Conservation (phyloP, 2,113 vertebrate genomes). For the Brachypteracias leptosomus region DNA sequence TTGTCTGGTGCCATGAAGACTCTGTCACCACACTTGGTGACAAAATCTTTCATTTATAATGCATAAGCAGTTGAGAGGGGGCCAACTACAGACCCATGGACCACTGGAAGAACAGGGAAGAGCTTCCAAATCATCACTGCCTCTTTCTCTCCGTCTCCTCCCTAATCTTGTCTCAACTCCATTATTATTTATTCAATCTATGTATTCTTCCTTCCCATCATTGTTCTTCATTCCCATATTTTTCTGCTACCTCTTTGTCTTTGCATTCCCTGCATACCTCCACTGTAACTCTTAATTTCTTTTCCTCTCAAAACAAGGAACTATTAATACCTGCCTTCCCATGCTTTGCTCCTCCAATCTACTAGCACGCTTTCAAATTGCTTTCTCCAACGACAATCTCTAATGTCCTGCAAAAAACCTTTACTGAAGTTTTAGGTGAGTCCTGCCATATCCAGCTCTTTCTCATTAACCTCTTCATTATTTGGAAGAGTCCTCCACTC, state of each 20-base stretch:
- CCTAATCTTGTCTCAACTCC: not conserved
- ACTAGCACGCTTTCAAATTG: not conserved
- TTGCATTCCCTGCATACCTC: not conserved
- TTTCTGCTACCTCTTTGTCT: not conserved
- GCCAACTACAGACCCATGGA: not conserved
- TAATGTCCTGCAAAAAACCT: not conserved
- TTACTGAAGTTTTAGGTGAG: not conserved
- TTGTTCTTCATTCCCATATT: not conserved
- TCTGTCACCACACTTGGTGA: not conserved
- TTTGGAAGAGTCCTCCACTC: not conserved
- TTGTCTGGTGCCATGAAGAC: not conserved
- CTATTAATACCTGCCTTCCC: not conserved
- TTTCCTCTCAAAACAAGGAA: not conserved
- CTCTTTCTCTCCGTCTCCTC: not conserved
- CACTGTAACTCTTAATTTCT: not conserved
- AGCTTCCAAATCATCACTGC: not conserved
- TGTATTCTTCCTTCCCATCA: not conserved
- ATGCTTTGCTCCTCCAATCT: not conserved
- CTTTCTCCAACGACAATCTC: not conserved
- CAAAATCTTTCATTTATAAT: slow-evolving; percentile 1
- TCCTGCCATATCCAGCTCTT: not conserved
- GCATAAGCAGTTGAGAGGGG: not conserved
- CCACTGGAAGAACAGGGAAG: not conserved
- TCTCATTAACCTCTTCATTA: not conserved
- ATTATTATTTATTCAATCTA: not conserved